Evolutionary conservation across 2,797 vertebrate species (phyloP), one percentile per base, ranked within the genome.

Genomic region (Chrosomus eos): DNA sequence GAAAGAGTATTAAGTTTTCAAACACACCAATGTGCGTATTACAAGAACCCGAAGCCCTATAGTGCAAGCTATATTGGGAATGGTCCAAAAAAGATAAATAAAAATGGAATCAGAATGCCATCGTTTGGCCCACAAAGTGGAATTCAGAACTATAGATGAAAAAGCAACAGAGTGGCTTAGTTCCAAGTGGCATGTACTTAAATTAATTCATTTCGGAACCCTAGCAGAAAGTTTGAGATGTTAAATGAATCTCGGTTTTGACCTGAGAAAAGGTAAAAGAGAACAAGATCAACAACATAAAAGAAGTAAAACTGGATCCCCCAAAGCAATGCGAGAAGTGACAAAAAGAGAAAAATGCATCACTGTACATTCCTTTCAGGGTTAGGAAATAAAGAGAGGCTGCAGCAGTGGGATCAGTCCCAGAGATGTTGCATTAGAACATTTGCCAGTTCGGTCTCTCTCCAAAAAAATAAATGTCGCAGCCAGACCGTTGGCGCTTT

Each of bases 141-240:
- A 55, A 85, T 80, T 73, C 74, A 76, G 11, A 67, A 76, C 75
- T 71, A 5, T 48, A 48, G 86, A 77, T 45, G 36, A 83, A 82
- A 70, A 74, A 67, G 60, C 43, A 40, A 40, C 19, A 43, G 82
- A 53, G 73, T 64, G 51, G 40, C 80, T 88, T 67, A 43, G 71
- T 60, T 88, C 81, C 64, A 70, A 84, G 87, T 81, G 81, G 64
- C 82, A 51, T 79, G 83, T 79, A 58, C 74, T 83, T 88, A 81
- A 87, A 88, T 84, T 60, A 86, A 83, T 86, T 83, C 77, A 82
- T 87, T 26, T 43, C 60, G 23, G 67, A 87, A 80, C 71, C 71
- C 68, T 43, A 80, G 80, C 75, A 85, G 81, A 81, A 74, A 38
- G 64, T 60, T 83, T 68, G 74, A 85, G 80, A 86, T 79, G 77